Conservation (phyloP, 2,113 vertebrate genomes). For the Numenius arquata region DNA sequence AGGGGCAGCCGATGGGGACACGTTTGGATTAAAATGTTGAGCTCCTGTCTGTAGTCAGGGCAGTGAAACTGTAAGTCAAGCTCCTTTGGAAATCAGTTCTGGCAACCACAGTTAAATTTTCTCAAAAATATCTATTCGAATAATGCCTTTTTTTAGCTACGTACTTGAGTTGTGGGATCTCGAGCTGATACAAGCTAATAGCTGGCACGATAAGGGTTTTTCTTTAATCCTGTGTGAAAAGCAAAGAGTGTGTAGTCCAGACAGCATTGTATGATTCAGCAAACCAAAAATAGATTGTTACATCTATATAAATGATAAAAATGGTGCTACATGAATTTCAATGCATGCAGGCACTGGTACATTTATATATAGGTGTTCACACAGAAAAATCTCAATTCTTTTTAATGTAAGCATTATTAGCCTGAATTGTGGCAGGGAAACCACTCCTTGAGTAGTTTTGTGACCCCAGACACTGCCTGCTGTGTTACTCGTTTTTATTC, state of each 20-base stretch:
- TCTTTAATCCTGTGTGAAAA: neutral
- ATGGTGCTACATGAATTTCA: neutral
- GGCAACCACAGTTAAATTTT: neutral
- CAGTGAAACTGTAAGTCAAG: neutral
- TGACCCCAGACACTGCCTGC: neutral
- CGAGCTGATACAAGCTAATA: neutral
- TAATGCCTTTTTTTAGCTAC: neutral
- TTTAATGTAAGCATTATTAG: neutral
- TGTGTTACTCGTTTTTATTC: constrained; percentile 6
- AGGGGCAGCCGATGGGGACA: neutral
- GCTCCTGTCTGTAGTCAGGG: neutral
- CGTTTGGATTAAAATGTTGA: neutral
- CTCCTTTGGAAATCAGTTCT: neutral
- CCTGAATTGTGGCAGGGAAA: neutral
- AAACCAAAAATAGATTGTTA: neutral
- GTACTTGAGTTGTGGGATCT: neutral
- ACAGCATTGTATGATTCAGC: neutral
- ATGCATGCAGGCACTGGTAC: neutral
- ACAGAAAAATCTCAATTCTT: neutral
- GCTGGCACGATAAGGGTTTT: neutral
- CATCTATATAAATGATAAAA: neutral
- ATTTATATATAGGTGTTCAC: neutral
- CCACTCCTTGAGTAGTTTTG: neutral
- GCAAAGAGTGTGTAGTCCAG: neutral
- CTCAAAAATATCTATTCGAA: neutral